phyloP scores from a whole-genome alignment of 1,140 invertebrate species.

The Teleogryllus occipitalis region DNA sequence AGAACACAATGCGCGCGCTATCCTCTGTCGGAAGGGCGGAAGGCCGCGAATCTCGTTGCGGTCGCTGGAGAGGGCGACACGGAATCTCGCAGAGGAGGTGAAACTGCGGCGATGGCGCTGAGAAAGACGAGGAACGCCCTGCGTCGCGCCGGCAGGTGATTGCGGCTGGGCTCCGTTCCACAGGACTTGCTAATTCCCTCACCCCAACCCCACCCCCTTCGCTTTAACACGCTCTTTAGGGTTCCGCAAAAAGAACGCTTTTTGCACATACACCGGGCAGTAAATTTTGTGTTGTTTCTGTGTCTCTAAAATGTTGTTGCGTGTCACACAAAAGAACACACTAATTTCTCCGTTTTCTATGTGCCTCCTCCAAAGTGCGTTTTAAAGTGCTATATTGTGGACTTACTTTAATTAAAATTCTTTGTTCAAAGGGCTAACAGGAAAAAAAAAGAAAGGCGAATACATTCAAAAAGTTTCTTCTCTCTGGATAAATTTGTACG shows the following conservation, averaged over 20 bases:
- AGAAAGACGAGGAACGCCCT: not conserved
- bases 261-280: not conserved
- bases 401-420: conserved; percentile 6
- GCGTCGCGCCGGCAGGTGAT: not conserved
- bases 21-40: too few species aligned
- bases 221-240: not conserved
- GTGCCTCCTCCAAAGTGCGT: not conserved
- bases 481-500: not conserved
- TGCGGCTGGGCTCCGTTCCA: not conserved
- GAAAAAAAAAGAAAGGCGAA: not conserved
- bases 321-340: not conserved
- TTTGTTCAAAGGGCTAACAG: not conserved
- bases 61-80: too few species aligned
- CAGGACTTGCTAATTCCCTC: too few species aligned
- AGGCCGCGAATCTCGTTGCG: too few species aligned
- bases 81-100: too few species aligned
- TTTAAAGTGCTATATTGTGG: not conserved
- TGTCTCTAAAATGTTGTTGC: conserved; percentile 1
- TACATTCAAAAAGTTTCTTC: not conserved
- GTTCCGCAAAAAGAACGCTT: not conserved
- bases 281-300: conserved; percentile 1
- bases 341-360: not conserved
- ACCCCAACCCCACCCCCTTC: too few species aligned
- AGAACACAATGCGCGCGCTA: too few species aligned
- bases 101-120: too few species aligned